Base-by-base conservation (phyloP, 2,113 vertebrate genomes). In the Ameiurus melas region DNA sequence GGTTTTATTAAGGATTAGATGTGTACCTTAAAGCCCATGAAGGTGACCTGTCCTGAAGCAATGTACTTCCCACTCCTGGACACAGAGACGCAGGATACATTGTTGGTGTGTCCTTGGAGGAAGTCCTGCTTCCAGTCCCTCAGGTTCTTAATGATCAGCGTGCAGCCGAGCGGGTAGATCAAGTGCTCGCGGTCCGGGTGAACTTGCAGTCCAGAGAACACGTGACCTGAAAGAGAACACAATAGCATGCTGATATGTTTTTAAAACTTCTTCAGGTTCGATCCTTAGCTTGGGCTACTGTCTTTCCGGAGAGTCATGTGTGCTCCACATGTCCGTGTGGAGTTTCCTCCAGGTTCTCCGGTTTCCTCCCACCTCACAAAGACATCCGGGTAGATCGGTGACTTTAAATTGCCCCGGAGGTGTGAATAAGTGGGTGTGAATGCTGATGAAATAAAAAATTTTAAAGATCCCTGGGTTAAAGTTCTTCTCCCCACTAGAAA, bases 1-100 rank as follows among this genome's bases (percentile, higher is more conserved):
- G 19, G 19, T 75, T 43, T 33, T 51, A 51, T 53, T n/a, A 4
- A 71, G 36, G 64, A 70, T 30, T 57, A n/a, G 16, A 17, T 20
- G 39, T 22, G 68, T 90, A 98, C 98, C 97, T 97, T 96, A 92
- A 97, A 97, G 36, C 96, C 96, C 95, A 97, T 95, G 89, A 93
- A 97, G 25, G 96, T 97, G 92, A 97, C 95, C 88, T 99, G 97
- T 87, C 98, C 98, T 0, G 98, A 98, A 12, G 97, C 97, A 2
- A 99, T 71, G 0, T 96, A 97, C 0, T 13, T 25, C 68, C 98
- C 97, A 0, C 92, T 94, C 91, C 84, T 94, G 83, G 97, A 98
- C 80, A 97, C 91, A 0, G 93, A 66, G 3, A 99, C 1, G 2
- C 97, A 98, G 90, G 97, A 97, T 1, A 99, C 90, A 0, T 97